Base-by-base conservation (phyloP, 2,113 vertebrate genomes). In the Brachyistius frenatus region DNA sequence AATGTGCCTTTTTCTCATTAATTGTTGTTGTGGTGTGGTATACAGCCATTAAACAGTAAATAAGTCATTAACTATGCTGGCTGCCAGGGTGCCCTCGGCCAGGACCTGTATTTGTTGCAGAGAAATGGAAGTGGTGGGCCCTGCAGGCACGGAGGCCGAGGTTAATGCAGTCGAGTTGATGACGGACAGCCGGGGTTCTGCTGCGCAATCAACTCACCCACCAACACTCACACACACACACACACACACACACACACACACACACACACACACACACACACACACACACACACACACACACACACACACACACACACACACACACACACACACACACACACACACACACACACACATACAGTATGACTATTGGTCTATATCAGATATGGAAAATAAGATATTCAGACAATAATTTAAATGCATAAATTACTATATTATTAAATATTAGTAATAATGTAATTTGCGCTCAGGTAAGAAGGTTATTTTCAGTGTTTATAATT, bases 1-100 rank as follows among this genome's bases (percentile, higher is more conserved):
- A 89, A 82, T 81, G 87, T 90, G 84, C 75, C 89, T 87, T 90
- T 90, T 93, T 91, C 89, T 86, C 87, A 94, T 94, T 91, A 93
- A 94, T 94, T 94, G 91, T 88, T 92, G 91, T 84, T 88, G 84
- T 91, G 90, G 87, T 91, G 91, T 83, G 78, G 85, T 89, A 91
- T 92, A 92, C 90, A 89, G 91, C 90, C 90, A 91, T 86, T 94
- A 93, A 92, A 93, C 88, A 91, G 92, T 92, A 95, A 95, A 94
- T 93, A 94, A 94, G 88, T 90, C 88, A 94, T 95, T 94, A 94
- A 91, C 89, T 91, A 93, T 86, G 81, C 87, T 84, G 86, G 77
- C 83, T 90, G 92, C 81, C 90, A 73, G 77, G 72, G 62, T 86
- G 90, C 84, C 88, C 90, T 62, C n/a, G 77, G 89, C 92, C 88